These are phyloP conservation scores for Molanna angustata DNA, from an alignment of 2,888 invertebrate species.

Conservation along the genomic window DNA sequence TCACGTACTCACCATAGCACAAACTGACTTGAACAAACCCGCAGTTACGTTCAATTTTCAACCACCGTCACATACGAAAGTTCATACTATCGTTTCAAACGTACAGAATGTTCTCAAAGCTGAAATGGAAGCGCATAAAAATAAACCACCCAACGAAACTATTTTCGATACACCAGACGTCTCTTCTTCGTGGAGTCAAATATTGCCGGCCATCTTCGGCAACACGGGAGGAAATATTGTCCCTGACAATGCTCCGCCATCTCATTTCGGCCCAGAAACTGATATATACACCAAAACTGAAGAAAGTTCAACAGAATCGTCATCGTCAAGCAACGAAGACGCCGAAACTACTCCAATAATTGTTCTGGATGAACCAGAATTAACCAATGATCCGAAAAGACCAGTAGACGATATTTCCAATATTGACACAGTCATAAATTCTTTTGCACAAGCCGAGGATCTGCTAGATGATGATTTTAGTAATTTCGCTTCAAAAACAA, in stretches of 20 bases:
- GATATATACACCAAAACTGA: constrained; percentile 39
- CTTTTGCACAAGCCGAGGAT: constrained; percentile 12
- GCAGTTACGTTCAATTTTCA: constrained; percentile 50
- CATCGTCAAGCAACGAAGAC: constrained; percentile 7
- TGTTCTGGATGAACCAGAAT: neutral
- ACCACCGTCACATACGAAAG: constrained; percentile 62
- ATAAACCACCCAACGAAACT: constrained; percentile 46
- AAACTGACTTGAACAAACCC: constrained; percentile 45
- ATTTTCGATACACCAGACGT: constrained; percentile 70
- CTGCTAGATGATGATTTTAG: constrained; percentile 15
- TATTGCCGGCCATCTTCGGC: constrained; percentile 76
- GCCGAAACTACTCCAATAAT: constrained; percentile 7
- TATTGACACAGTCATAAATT: neutral
- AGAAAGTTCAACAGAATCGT: constrained; percentile 32
- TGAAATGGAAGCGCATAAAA: constrained; percentile 66
- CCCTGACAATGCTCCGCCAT: constrained; percentile 48
- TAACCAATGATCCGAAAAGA: neutral
- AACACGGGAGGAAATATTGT: constrained; percentile 63
- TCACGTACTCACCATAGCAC: constrained; percentile 51
- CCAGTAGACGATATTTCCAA: neutral
- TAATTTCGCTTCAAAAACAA: constrained; percentile 11
- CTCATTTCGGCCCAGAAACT: constrained; percentile 44
- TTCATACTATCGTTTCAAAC: constrained; percentile 77
- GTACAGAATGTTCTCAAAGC: constrained; percentile 81
- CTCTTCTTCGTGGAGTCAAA: constrained; percentile 76